Percentiles rank a stretch among this genome's conserved stretches.
These are phyloP conservation scores for Myopa tessellatipennis DNA, from an alignment of 2,888 invertebrate genomes.

Conservation along the genomic window DNA sequence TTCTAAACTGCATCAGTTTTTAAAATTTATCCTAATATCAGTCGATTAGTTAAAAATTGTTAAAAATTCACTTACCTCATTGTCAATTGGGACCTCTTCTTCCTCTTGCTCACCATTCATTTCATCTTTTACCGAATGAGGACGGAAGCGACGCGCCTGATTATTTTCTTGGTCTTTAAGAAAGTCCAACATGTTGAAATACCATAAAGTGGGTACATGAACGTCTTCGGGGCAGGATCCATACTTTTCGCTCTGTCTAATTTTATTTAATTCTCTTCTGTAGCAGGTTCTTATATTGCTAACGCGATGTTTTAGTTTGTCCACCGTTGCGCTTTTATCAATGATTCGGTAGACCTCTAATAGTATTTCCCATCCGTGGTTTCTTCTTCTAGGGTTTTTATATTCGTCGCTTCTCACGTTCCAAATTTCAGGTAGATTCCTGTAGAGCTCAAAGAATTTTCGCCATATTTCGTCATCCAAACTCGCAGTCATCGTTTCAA, in stretches of 20 bases:
- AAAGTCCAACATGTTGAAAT: slow-evolving; percentile 36
- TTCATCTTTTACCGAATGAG: too few relatives aligned
- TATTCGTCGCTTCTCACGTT: slow-evolving; percentile 28
- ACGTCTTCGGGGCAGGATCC: slow-evolving; percentile 15
- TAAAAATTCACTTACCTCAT: background rate
- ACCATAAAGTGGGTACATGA: slow-evolving; percentile 40
- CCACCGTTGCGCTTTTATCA: slow-evolving; percentile 27
- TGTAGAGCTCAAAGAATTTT: slow-evolving; percentile 28
- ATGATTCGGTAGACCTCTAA: slow-evolving; percentile 27
- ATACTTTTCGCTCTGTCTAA: background rate
- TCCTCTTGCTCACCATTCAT: background rate
- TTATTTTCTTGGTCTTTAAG: slow-evolving; percentile 27
- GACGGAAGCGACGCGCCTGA: background rate
- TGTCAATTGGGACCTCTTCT: background rate
- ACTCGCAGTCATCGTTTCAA: slow-evolving; percentile 17
- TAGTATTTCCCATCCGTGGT: slow-evolving; percentile 16
- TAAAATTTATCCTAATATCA: too few relatives aligned
- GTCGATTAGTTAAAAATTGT: too few relatives aligned
- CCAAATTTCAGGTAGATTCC: slow-evolving; percentile 33
- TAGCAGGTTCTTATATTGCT: slow-evolving; percentile 33
- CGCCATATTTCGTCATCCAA: slow-evolving; percentile 18
- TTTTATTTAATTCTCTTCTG: slow-evolving; percentile 37
- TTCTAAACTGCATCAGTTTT: too few relatives aligned
- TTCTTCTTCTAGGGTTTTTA: slow-evolving; percentile 11
- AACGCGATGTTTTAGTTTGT: slow-evolving; percentile 25